phyloP scores from a whole-genome alignment of 2,113 vertebrate species.

The Rhabdornis inornatus region DNA sequence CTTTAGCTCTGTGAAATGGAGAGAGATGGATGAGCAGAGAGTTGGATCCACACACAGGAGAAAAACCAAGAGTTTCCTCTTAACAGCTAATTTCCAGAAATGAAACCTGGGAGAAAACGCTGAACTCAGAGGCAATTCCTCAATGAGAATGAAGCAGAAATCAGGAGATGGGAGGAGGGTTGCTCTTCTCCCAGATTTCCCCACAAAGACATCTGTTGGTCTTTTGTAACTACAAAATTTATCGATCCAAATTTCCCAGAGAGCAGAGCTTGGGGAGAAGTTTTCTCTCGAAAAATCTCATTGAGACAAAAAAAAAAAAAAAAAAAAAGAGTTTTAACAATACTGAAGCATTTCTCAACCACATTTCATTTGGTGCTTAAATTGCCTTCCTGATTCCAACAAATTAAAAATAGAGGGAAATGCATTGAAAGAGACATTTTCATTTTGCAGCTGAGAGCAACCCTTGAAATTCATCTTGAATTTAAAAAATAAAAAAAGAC shows the following conservation, averaged over 20 bases:
- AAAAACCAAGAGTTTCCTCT: not conserved
- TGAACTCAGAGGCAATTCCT: not conserved
- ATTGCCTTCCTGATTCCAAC: not conserved
- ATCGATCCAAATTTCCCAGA: not conserved
- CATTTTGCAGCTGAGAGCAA: not conserved
- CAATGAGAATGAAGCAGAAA: not conserved
- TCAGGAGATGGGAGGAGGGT: not conserved
- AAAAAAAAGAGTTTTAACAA: not conserved
- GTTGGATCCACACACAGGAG: not conserved
- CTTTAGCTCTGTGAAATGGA: not conserved
- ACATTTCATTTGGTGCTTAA: not conserved
- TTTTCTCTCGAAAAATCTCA: not conserved
- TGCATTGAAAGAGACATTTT: not conserved
- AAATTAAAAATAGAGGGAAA: constrained; percentile 34
- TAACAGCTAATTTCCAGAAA: not conserved
- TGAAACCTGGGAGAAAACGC: not conserved
- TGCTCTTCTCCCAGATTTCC: not conserved
- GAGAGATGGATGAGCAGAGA: not conserved
- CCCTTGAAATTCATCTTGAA: not conserved
- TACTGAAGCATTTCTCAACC: not conserved
- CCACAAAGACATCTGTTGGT: not conserved
- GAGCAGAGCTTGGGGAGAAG: not conserved
- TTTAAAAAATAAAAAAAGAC: not conserved
- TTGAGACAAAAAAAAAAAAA: not conserved
- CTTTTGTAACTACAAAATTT: not conserved